Base-by-base conservation (phyloP, 1,140 invertebrate species). In the Maconellicoccus hirsutus region DNA sequence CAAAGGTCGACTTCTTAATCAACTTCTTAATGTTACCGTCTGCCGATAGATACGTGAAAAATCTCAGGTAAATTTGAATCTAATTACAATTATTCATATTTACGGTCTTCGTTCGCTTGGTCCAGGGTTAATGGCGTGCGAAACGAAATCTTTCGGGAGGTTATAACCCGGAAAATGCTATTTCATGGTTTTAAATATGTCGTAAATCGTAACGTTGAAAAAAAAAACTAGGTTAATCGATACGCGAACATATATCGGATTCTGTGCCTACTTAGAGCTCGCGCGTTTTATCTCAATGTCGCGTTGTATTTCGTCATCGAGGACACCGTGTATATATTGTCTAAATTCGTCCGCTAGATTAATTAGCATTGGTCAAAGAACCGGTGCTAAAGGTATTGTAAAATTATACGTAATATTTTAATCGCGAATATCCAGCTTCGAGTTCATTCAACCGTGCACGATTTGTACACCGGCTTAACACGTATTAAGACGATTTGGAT, bases 11-110 rank as follows among this genome's bases (percentile, higher is more conserved):
- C 72, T 98, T 98, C 81, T 82, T 98, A 1, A 79, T 97, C 0
- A 88, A 92, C 76, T 95, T 98, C 78, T 82, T 96, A 1, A 90
- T 94, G 79, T 81, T 96, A 73, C 93, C 93, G 1, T 87, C 89
- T 74, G 86, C 91, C 76, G 91, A 88, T 77, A 83, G 92, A 70
- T 82, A 92, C 76, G 91, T 98, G 0, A 91, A 91, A 80, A 92
- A 94, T 79, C 85, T 95, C 21, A 94, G 90, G 89, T 91, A 75
- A 14, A 16, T 38, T 52, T 3, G 29, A 33, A 33, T 33, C 29
- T 33, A 33, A 33, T 52, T 19, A 52, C 42, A 16, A 14, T 3
- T 52, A 52, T 8, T 52, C 42, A 6, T 52, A 52, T 52, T 4
- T 52, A 16, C 33, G 33, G n/a, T n/a, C n/a, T 33, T 33, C 29